Base-by-base conservation (phyloP, 1,140 invertebrate genomes). In the Drosophila arawakana region DNA sequence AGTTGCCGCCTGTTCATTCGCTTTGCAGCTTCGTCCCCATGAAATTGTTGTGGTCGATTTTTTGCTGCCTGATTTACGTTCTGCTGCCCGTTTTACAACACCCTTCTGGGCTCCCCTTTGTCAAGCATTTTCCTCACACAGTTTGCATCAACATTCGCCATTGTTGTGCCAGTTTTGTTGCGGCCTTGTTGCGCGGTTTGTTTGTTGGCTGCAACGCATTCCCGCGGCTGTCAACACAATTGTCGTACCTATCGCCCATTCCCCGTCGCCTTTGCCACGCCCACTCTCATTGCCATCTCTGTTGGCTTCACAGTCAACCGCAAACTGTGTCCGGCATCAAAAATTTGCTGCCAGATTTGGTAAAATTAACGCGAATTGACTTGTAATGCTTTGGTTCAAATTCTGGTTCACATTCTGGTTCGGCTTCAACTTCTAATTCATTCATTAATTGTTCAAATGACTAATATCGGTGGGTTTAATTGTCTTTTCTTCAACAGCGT, bases 181-280 rank as follows among this genome's bases (percentile, higher is more conserved):
- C 83, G 82, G 68, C 83, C 81, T 83, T 86, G 83, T 83, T 83
- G 44, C 83, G 83, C 70, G 83, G 83, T 86, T 86, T 86, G 83
- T 86, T 86, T 86, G 83, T 89, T 86, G 81, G 78, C 69, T 74
- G 66, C 80, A 78, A 72, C 84, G 73, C 83, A 82, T 89, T 83
- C 73, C 80, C 82, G 80, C 73, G 58, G 66, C 83, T 86, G 83
- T 86, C 83, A 86, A 86, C 83, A 86, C 83, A 88, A 86, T 83
- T 71, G 83, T 76, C 70, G 65, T 50, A 59, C 46, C 47, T 62
- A 61, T 55, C 10, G 1, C 74, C 71, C 69, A 57, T 8, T 25
- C 18, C 49, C 25, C 44, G 66, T 49, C 67, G 62, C 46, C 46
- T 8, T 6, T 9, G 9, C 11, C 11, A 10, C 13, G 13, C 7